These are phyloP conservation scores for Styela plicata DNA, from an alignment of 23 tunicate species.

Conservation along the genomic window DNA sequence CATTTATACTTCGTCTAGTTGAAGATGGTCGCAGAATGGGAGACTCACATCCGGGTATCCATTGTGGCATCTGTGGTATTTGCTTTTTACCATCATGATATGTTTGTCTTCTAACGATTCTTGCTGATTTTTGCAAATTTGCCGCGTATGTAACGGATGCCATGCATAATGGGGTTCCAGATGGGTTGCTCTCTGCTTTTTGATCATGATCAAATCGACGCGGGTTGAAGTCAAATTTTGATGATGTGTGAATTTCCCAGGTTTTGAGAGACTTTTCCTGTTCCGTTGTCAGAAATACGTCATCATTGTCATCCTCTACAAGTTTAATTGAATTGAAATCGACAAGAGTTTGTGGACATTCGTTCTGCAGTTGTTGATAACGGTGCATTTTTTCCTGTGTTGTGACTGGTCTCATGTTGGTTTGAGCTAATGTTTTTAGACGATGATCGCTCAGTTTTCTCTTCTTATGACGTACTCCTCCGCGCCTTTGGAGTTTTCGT, in stretches of 20 bases:
- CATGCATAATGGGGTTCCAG: background rate
- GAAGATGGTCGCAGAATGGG: background rate
- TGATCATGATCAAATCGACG: background rate
- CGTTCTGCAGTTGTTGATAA: too few relatives aligned
- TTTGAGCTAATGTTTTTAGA: background rate
- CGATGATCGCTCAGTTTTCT: background rate
- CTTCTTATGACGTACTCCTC: background rate
- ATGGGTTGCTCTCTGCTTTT: too few relatives aligned
- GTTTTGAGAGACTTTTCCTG: background rate
- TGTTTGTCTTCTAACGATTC: conserved; percentile 13
- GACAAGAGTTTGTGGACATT: too few relatives aligned
- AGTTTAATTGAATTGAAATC: background rate
- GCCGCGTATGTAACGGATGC: conserved; percentile 14
- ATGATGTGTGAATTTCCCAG: too few relatives aligned
- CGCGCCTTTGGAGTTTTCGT: background rate
- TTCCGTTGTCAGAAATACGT: background rate
- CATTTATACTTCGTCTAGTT: background rate
- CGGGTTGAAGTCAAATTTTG: too few relatives aligned
- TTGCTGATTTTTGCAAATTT: conserved; percentile 16
- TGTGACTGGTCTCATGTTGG: background rate
- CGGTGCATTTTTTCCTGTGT: background rate
- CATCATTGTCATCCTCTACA: background rate
- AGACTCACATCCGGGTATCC: background rate
- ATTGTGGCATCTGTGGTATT: background rate
- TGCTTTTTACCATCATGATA: background rate